Evolutionary conservation across 2,888 invertebrate species (phyloP).

Genomic region (Quadriops clusia): DNA sequence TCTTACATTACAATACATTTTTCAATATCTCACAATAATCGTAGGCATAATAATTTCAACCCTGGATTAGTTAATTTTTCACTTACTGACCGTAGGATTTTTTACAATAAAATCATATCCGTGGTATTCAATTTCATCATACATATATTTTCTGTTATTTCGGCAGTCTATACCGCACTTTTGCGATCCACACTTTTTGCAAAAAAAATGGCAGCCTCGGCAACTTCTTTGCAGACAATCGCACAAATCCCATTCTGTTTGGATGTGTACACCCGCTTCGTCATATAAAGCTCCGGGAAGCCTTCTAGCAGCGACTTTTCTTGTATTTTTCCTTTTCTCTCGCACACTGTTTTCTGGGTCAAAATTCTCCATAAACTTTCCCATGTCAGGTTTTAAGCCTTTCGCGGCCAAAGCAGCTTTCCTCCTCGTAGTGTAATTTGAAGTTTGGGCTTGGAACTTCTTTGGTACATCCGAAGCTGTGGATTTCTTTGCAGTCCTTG

Average conservation of each 20-base stretch:
- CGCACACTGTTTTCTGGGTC: slow-evolving; percentile 69
- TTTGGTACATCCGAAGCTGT: slow-evolving; percentile 10
- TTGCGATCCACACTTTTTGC: slow-evolving; percentile 55
- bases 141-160: slow-evolving; percentile 62
- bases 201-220: slow-evolving; percentile 76
- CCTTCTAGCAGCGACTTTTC: slow-evolving; percentile 36
- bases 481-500: slow-evolving; percentile 18
- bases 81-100: too few species aligned
- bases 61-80: too few species aligned
- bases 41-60: too few species aligned
- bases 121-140: slow-evolving; percentile 67
- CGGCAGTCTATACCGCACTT: slow-evolving; percentile 79
- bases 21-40: too few species aligned
- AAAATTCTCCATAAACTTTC: slow-evolving; percentile 46
- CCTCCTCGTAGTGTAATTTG: slow-evolving; percentile 10
- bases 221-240: slow-evolving; percentile 73
- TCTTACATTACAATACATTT: too few species aligned
- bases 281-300: slow-evolving; percentile 49
- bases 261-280: slow-evolving; percentile 52
- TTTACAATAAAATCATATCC: slow-evolving; percentile 57
- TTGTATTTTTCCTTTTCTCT: slow-evolving; percentile 63
- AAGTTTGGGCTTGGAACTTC: slow-evolving; percentile 7
- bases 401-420: slow-evolving; percentile 17
- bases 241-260: slow-evolving; percentile 60
- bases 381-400: slow-evolving; percentile 11